phyloP scores from a whole-genome alignment of 2,113 vertebrate genomes.

The Silurus glanis region DNA sequence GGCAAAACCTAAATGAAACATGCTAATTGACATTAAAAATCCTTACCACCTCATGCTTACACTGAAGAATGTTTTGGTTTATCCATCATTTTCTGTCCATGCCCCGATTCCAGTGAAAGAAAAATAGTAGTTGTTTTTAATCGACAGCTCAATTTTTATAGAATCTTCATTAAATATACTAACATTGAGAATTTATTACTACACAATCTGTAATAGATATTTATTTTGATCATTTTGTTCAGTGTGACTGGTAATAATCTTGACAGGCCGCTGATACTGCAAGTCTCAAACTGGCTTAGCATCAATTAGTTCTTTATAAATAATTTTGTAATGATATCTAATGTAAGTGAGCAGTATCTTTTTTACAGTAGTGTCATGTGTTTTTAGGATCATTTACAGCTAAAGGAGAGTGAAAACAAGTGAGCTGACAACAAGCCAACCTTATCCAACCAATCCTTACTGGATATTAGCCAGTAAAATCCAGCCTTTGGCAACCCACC shows the following conservation, averaged over 20 bases:
- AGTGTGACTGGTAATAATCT: not conserved
- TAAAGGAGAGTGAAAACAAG: conserved; percentile 24
- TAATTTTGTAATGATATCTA: not conserved
- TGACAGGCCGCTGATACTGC: not conserved
- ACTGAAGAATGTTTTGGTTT: not conserved
- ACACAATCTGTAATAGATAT: not conserved
- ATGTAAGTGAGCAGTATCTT: not conserved
- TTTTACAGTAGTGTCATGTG: not conserved
- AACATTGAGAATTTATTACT: not conserved
- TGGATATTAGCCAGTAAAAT: conserved; percentile 34
- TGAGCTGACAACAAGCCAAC: conserved; percentile 21
- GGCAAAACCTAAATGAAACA: not conserved
- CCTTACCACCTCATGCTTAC: not conserved
- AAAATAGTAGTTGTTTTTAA: not conserved
- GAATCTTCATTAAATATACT: not conserved
- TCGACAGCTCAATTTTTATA: not conserved
- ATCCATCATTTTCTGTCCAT: not conserved
- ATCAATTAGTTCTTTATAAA: not conserved
- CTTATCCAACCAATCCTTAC: conserved; percentile 25
- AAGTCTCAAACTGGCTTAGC: not conserved
- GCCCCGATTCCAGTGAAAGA: not conserved
- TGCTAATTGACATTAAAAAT: not conserved
- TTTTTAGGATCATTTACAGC: conserved; percentile 4
- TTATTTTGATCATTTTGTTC: not conserved
- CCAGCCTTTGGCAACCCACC: conserved; percentile 28